A percentile compares a stretch with the other conserved stretches of the same genome.
These are phyloP conservation scores for Microtus pennsylvanicus DNA, from an alignment of 2,113 vertebrate species.

Conservation along the genomic window DNA sequence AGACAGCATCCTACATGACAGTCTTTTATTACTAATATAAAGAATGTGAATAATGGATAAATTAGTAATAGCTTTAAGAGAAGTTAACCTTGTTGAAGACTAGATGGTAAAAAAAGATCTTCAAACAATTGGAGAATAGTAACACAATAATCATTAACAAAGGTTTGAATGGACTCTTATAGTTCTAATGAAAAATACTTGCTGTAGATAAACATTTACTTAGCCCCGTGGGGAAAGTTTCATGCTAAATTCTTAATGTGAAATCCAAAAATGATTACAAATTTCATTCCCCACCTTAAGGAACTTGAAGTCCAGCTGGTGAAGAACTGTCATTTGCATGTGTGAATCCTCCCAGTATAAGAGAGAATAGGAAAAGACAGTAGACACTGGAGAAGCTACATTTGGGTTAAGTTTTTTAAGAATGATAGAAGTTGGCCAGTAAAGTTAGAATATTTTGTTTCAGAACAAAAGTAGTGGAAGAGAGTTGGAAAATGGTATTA, in stretches of 20 bases:
- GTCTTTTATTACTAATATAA: conserved; percentile 30
- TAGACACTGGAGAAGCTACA: neutral
- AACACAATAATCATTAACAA: conserved; percentile 51
- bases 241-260: conserved; percentile 57
- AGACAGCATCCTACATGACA: conserved; percentile 8
- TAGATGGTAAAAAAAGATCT: conserved; percentile 7
- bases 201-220: conserved; percentile 45
- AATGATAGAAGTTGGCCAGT: conserved; percentile 22
- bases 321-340: conserved; percentile 2
- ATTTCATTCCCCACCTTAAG: neutral
- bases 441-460: conserved; percentile 49
- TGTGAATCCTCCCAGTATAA: conserved; percentile 20
- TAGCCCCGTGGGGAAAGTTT: conserved; percentile 17
- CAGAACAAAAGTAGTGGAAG: neutral
- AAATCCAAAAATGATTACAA: conserved; percentile 40
- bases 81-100: conserved; percentile 38
- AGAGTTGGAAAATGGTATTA: neutral
- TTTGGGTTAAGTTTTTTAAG: neutral
- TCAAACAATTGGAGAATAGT: conserved; percentile 51
- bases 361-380: conserved; percentile 37
- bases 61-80: conserved; percentile 8
- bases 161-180: neutral
- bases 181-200: conserved; percentile 38
- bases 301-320: conserved; percentile 24
- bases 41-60: neutral